Conservation (phyloP, 2,113 vertebrate genomes). For the Aphelocoma coerulescens region DNA sequence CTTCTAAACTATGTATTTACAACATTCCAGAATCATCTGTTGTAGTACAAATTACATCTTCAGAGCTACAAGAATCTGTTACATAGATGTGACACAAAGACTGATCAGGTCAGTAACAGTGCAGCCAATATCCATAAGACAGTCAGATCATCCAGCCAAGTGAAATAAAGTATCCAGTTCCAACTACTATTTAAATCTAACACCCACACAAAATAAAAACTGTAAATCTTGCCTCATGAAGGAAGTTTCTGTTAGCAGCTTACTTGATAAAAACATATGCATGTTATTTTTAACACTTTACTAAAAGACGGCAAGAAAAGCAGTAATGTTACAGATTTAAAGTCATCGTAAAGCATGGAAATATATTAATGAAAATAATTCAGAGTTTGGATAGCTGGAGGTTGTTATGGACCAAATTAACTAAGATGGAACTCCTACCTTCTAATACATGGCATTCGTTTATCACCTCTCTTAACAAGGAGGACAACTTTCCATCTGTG, state of each 20-base stretch:
- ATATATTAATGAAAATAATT: not conserved
- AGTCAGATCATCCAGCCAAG: not conserved
- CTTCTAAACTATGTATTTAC: not conserved
- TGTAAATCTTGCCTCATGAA: not conserved
- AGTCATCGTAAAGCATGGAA: not conserved
- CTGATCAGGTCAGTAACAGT: accelerated
- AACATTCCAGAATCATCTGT: not conserved
- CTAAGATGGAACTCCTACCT: slow-evolving; percentile 73
- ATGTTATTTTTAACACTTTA: not conserved
- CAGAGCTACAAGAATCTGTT: not conserved
- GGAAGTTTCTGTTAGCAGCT: not conserved
- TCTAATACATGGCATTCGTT: slow-evolving; percentile 77
- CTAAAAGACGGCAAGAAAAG: not conserved
- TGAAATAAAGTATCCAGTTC: not conserved
- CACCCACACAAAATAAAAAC: not conserved
- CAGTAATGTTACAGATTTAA: not conserved
- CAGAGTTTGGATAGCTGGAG: not conserved
- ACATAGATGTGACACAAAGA: not conserved
- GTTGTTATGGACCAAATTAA: not conserved
- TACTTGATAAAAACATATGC: not conserved
- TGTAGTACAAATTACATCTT: not conserved
- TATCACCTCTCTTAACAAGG: slow-evolving; percentile 68
- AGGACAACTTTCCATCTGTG: slow-evolving; percentile 91
- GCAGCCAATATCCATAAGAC: accelerated
- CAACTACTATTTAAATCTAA: not conserved